phyloP scores from a whole-genome alignment of 2,113 vertebrate genomes.

The Passer montanus region DNA sequence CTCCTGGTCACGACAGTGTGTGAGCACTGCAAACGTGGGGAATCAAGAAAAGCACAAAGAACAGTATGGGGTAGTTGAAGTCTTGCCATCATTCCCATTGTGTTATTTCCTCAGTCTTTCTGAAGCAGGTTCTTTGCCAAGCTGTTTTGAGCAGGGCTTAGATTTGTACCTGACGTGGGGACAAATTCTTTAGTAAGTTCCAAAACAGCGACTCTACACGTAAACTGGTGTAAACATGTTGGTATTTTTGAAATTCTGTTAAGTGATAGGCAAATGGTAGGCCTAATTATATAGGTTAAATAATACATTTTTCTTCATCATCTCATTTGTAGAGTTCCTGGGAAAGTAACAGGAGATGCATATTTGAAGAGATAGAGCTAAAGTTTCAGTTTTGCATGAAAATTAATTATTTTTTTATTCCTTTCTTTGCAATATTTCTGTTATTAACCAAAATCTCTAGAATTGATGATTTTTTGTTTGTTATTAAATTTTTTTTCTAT shows the following conservation, averaged over 20 bases:
- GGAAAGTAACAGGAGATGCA: neutral
- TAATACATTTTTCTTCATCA: neutral
- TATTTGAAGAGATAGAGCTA: neutral
- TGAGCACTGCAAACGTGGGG: neutral
- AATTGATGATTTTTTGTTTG: neutral
- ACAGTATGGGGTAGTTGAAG: rapidly evolving
- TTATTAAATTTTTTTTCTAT: neutral
- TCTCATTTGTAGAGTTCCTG: neutral
- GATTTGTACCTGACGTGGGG: neutral
- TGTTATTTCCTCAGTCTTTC: neutral
- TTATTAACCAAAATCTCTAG: neutral
- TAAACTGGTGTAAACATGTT: neutral
- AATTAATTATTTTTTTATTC: neutral
- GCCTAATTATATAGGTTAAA: neutral
- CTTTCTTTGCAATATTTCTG: neutral
- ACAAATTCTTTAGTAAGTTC: neutral
- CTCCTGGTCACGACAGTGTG: neutral
- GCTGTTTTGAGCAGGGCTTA: neutral
- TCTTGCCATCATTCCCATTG: neutral
- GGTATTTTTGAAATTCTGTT: neutral
- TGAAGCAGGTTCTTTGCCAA: neutral
- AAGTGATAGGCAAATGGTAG: neutral
- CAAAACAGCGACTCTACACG: neutral
- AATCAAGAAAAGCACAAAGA: neutral
- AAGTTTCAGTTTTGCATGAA: neutral